phyloP scores from a whole-genome alignment of 2,113 vertebrate genomes.

The Neogobius melanostomus region DNA sequence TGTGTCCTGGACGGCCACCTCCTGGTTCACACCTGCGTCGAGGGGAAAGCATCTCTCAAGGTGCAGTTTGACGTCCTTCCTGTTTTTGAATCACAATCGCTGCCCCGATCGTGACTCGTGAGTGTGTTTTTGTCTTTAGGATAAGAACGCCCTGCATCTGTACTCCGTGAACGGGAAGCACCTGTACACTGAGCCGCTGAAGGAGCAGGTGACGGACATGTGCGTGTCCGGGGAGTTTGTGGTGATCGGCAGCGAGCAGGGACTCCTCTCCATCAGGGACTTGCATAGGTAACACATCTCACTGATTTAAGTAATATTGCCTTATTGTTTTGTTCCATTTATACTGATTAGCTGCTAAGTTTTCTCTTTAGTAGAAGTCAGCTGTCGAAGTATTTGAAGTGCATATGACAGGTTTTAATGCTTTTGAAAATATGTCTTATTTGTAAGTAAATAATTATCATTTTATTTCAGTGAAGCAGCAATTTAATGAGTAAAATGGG shows the following conservation, averaged over 20 bases:
- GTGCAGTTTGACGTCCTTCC: slow-evolving; percentile 60
- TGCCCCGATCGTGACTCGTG: not conserved
- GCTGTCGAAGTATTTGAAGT: too few relatives aligned
- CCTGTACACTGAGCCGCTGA: slow-evolving; percentile 84
- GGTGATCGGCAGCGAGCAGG: slow-evolving; percentile 89
- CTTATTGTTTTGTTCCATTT: too few relatives aligned
- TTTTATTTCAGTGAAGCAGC: too few relatives aligned
- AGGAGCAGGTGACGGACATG: slow-evolving; percentile 92
- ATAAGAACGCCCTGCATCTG: slow-evolving; percentile 92
- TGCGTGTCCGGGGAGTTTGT: slow-evolving; percentile 89
- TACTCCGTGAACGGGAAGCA: slow-evolving; percentile 95
- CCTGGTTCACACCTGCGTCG: slow-evolving; percentile 87
- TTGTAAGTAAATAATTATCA: too few relatives aligned
- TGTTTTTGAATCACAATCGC: not conserved
- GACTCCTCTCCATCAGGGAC: slow-evolving; percentile 89
- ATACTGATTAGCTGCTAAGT: too few relatives aligned
- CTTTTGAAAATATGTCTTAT: too few relatives aligned
- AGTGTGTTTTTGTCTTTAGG: slow-evolving; percentile 66
- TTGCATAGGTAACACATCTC: slow-evolving; percentile 85
- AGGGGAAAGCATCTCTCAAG: slow-evolving; percentile 91
- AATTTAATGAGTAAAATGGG: too few relatives aligned
- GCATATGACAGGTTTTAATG: too few relatives aligned
- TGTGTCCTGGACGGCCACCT: slow-evolving; percentile 93
- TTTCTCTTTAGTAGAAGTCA: too few relatives aligned
- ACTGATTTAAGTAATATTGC: not conserved